Evolutionary conservation across 2,113 vertebrate species (phyloP).

Genomic region (Gadus chalcogrammus): DNA sequence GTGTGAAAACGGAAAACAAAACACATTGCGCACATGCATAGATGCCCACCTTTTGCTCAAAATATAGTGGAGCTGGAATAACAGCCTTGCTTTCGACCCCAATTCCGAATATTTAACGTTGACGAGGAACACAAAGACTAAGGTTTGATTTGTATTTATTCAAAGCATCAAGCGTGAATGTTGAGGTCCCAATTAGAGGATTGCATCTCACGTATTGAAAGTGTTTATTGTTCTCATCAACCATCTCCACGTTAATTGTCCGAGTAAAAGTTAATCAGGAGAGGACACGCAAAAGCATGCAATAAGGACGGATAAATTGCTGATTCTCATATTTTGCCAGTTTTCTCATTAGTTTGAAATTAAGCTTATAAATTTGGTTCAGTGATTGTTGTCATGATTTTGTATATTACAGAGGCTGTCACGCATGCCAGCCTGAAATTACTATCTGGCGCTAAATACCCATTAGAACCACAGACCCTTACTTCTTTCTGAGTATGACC

Average conservation of each 20-base stretch:
- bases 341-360: constrained; percentile 21
- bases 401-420: constrained; percentile 12
- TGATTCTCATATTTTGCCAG: constrained; percentile 40
- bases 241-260: constrained; percentile 31
- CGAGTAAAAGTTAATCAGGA: constrained; percentile 39
- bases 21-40: constrained; percentile 24
- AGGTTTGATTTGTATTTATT: background rate
- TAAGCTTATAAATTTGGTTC: constrained; percentile 34
- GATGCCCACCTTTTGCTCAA: background rate
- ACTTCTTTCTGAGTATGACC: constrained; percentile 22
- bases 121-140: background rate
- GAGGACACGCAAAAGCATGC: constrained; percentile 33
- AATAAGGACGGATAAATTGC: constrained; percentile 46
- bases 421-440: constrained; percentile 6
- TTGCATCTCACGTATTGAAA: constrained; percentile 16
- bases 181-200: constrained; percentile 6
- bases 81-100: background rate
- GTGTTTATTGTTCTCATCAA: constrained; percentile 17
- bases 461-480: too few species aligned
- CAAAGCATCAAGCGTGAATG: constrained; percentile 3
- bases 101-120: background rate
- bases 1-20: constrained; percentile 18
- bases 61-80: constrained; percentile 14
- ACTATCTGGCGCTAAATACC: too few species aligned
- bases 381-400: constrained; percentile 9